Evolutionary conservation across 2,888 invertebrate genomes (phyloP), one percentile per base, ranked within the genome.

Genomic region (Operophtera brumata): DNA sequence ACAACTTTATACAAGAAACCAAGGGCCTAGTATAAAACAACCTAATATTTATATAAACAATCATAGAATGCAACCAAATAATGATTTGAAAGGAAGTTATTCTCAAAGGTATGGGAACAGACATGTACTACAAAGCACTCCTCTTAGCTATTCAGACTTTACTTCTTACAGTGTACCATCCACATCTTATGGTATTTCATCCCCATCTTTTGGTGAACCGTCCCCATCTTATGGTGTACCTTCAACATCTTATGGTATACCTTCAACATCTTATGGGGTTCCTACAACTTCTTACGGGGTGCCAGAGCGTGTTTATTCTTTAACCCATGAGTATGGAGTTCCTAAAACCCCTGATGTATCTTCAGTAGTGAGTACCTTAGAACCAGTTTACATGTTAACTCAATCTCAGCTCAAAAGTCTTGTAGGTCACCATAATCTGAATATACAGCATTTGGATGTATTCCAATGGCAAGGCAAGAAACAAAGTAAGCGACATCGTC

Each of bases 341-440:
- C 65, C 70, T 5, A 54, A 54, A 41, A 50, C 51, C 10, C 44
- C 47, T 9, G 57, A 58, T 51, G 44, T 53, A 43, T 47, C 50
- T 14, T 60, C 47, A 7, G 13, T 69, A 0, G 47, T 70, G 4
- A 61, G 64, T 20, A 59, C 69, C 0, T 59, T 81, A 13, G 88
- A 90, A 62, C 88, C 89, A 0, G 77, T 89, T 0, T 89, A 87
- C 43, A 77, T 90, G 75, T 55, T 90, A 8, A 86, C 88, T 0
- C 78, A 84, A 53, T 71, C 83, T 0, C 87, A 90, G 44, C 60
- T 90, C 1, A 83, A 84, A 64, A 76, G 76, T 20, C 57, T 90
- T 1, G 66, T 87, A 1, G 84, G 85, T 0, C 78, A 83, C 44
- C 80, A 84, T 36, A 85, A 84, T 56, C 61, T 85, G 1, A 87